Evolutionary conservation across 2,888 invertebrate species (phyloP).

Genomic region (Hydriomena furcata): DNA sequence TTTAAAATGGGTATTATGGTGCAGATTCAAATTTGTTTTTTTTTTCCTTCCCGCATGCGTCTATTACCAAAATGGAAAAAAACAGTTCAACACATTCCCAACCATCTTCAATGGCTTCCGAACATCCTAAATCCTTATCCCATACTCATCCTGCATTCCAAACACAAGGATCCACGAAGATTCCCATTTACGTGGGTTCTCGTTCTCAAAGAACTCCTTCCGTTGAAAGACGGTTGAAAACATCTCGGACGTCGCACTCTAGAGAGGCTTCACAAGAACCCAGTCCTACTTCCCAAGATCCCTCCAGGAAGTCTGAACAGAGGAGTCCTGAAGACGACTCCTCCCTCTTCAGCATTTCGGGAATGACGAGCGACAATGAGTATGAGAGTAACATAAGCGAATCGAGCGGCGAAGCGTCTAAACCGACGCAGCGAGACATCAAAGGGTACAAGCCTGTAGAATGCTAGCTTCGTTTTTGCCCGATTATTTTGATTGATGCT

Average conservation of each 20-base stretch:
- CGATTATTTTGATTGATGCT: slow-evolving; percentile 68
- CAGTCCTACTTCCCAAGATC: slow-evolving; percentile 75
- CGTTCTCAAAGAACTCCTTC: slow-evolving; percentile 84
- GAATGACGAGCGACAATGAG: slow-evolving; percentile 83
- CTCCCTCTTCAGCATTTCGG: slow-evolving; percentile 82
- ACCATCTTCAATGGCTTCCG: slow-evolving; percentile 78
- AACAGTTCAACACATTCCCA: slow-evolving; percentile 81
- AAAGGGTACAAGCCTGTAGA: slow-evolving; percentile 81
- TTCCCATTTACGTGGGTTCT: slow-evolving; percentile 87
- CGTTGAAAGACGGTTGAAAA: slow-evolving; percentile 62
- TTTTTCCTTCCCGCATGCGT: slow-evolving; percentile 77
- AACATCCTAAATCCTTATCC: slow-evolving; percentile 75
- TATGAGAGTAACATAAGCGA: slow-evolving; percentile 82
- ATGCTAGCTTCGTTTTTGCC: slow-evolving; percentile 75
- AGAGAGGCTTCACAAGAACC: slow-evolving; percentile 74
- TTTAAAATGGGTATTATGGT: slow-evolving; percentile 28
- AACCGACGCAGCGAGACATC: slow-evolving; percentile 73
- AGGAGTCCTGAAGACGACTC: slow-evolving; percentile 82
- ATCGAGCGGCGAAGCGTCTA: slow-evolving; percentile 76
- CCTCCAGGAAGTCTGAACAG: slow-evolving; percentile 76
- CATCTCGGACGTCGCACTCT: slow-evolving; percentile 61
- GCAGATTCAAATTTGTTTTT: slow-evolving; percentile 46
- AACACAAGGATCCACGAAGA: slow-evolving; percentile 87
- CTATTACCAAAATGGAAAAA: slow-evolving; percentile 67
- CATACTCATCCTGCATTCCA: slow-evolving; percentile 82